Evolutionary conservation across 1,140 invertebrate species (phyloP).

Genomic region (Pogonomyrmex barbatus): DNA sequence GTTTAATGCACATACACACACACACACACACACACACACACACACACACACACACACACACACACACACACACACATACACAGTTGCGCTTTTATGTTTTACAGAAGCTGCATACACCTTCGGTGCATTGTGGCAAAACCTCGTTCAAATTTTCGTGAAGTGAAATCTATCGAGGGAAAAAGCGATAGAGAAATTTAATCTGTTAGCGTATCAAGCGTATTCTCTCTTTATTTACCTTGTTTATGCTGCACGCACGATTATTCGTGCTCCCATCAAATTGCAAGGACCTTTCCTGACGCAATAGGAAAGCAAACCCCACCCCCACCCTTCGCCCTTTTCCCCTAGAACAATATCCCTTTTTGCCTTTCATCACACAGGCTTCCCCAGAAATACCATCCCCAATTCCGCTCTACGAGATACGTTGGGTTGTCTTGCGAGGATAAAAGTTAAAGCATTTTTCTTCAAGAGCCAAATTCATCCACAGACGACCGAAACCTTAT

Average conservation of each 20-base stretch:
- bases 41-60: neutral
- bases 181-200: constrained; percentile 1
- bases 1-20: neutral
- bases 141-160: neutral
- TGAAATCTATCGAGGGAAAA: constrained; percentile 29
- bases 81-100: constrained; percentile 23
- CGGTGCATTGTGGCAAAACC: neutral
- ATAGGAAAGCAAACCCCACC: neutral
- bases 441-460: constrained; percentile 41
- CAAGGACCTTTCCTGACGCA: constrained; percentile 38
- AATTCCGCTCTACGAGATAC: neutral
- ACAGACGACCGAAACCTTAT: constrained; percentile 2
- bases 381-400: constrained; percentile 34
- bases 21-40: neutral
- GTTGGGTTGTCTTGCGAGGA: constrained; percentile 19
- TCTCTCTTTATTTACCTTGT: constrained; percentile 13
- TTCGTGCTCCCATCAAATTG: constrained; percentile 18
- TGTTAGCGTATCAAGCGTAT: neutral
- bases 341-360: constrained; percentile 37
- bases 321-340: too few relatives aligned
- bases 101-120: neutral
- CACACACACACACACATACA: neutral
- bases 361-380: constrained; percentile 3
- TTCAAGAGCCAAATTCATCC: constrained; percentile 23
- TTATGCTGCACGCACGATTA: constrained; percentile 3